Evolutionary conservation across 2,797 vertebrate species (phyloP).

Genomic region (Trachops cirrhosus): DNA sequence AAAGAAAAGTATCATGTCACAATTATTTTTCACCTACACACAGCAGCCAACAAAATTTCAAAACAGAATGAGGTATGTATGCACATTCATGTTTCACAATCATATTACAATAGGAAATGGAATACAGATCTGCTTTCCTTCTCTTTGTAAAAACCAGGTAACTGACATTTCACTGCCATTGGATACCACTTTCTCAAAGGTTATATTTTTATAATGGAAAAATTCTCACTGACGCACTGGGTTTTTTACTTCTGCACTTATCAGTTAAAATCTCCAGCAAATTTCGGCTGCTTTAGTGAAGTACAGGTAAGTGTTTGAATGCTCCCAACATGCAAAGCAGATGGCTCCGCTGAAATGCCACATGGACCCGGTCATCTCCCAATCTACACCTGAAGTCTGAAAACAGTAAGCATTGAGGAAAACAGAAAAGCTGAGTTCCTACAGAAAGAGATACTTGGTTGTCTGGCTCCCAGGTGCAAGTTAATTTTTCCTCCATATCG

Average conservation of each 20-base stretch:
- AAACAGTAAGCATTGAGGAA: not conserved
- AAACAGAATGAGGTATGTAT: not conserved
- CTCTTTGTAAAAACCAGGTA: not conserved
- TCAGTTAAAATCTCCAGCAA: constrained; percentile 71
- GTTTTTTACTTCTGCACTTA: constrained; percentile 54
- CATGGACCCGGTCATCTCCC: not conserved
- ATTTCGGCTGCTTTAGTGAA: constrained; percentile 67
- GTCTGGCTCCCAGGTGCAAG: not conserved
- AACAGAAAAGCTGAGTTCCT: not conserved
- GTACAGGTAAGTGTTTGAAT: constrained; percentile 22
- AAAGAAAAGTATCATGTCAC: constrained; percentile 11
- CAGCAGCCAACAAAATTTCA: constrained; percentile 7
- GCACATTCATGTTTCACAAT: not conserved
- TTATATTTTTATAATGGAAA: constrained; percentile 72
- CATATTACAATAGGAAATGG: not conserved
- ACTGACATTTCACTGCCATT: constrained; percentile 55
- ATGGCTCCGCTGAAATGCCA: not conserved
- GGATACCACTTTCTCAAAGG: constrained; percentile 53
- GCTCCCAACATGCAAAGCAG: constrained; percentile 10
- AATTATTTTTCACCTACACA: constrained; percentile 6
- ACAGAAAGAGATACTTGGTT: not conserved
- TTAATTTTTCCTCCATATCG: not conserved
- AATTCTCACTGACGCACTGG: constrained; percentile 53
- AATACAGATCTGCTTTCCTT: not conserved
- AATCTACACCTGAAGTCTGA: not conserved